Evolutionary conservation across 2,888 invertebrate species (phyloP).

Genomic region (Tipula unca): DNA sequence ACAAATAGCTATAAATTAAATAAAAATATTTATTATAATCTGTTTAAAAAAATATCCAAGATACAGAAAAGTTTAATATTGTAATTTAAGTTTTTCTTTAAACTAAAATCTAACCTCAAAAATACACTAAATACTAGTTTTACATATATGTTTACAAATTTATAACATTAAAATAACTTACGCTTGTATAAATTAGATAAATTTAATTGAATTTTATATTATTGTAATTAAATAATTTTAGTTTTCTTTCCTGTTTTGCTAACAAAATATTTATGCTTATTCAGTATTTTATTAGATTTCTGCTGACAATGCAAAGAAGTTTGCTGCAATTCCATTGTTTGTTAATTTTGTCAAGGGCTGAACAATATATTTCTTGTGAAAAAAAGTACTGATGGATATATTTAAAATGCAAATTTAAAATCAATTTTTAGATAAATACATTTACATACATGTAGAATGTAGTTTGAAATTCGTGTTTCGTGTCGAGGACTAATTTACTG

Average conservation of each 20-base stretch:
- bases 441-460: too few species aligned
- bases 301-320: conserved; percentile 17
- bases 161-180: neutral
- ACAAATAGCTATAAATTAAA: too few species aligned
- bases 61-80: too few species aligned
- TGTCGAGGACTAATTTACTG: too few species aligned
- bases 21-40: too few species aligned
- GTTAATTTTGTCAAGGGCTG: neutral
- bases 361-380: neutral
- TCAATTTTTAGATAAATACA: too few species aligned
- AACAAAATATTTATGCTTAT: conserved; percentile 14
- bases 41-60: too few species aligned
- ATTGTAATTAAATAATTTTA: neutral
- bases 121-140: neutral
- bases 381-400: too few species aligned
- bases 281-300: too few species aligned
- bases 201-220: neutral
- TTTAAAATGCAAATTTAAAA: too few species aligned
- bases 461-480: too few species aligned
- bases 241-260: neutral
- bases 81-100: too few species aligned
- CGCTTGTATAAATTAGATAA: neutral
- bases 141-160: neutral
- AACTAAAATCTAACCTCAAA: neutral
- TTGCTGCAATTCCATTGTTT: neutral